Evolutionary conservation across 2,888 invertebrate species (phyloP).

Genomic region (Cantharis nigra): DNA sequence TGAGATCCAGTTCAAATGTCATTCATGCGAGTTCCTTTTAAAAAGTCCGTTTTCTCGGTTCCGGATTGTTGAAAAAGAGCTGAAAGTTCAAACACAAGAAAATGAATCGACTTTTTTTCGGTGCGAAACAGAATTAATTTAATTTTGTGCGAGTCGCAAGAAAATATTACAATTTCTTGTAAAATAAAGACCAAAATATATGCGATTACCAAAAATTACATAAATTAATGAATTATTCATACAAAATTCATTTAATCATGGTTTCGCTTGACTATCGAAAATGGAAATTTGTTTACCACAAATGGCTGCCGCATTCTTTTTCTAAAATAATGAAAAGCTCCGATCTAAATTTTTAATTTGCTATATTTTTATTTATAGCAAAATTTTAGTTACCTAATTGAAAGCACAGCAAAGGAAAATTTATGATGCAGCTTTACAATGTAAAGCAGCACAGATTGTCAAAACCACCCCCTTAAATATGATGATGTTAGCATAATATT

Average conservation of each 20-base stretch:
- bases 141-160: neutral
- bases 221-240: neutral
- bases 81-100: neutral
- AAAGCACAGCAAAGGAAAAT: neutral
- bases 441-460: neutral
- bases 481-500: slow-evolving; percentile 13
- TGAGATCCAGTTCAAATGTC: neutral
- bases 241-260: neutral
- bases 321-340: neutral
- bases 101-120: neutral
- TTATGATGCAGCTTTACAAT: neutral
- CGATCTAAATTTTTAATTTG: neutral
- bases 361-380: neutral
- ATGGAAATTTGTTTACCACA: neutral
- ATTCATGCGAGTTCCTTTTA: neutral
- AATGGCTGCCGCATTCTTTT: neutral
- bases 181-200: neutral
- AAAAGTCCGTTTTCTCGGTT: neutral
- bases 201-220: neutral
- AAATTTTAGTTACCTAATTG: neutral
- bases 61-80: neutral
- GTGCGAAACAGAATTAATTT: neutral
- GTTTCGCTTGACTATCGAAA: neutral
- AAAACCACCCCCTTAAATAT: slow-evolving; percentile 5
- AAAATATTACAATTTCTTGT: neutral